These are phyloP conservation scores for Tetramorium parvispinum DNA, from an alignment of 1,140 invertebrate genomes.

Conservation along the genomic window DNA sequence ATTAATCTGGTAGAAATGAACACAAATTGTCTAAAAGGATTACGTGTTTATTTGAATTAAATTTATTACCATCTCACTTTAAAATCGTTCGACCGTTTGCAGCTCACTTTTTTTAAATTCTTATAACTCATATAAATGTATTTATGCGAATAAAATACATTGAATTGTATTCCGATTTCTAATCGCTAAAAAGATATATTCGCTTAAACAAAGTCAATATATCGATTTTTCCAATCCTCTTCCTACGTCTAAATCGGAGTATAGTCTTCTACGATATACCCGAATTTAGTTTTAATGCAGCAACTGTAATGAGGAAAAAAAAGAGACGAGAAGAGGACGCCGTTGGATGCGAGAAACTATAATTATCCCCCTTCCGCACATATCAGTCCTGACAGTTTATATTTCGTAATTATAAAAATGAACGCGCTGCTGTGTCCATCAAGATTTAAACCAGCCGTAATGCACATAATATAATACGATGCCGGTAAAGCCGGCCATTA, in stretches of 20 bases:
- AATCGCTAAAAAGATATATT: neutral
- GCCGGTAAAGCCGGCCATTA: constrained; percentile 40
- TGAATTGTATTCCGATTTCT: neutral
- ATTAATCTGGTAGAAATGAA: too few relatives aligned
- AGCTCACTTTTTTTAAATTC: neutral
- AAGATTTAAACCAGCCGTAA: constrained; percentile 49
- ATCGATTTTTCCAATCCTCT: neutral
- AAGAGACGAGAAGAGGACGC: neutral
- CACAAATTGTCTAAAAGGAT: too few relatives aligned
- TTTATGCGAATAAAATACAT: neutral
- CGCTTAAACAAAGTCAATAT: neutral
- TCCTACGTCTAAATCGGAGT: neutral
- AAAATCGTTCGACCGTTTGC: neutral
- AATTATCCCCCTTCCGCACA: constrained; percentile 51
- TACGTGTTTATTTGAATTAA: neutral
- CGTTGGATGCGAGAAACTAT: constrained; percentile 14
- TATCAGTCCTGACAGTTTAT: constrained; percentile 34
- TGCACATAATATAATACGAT: constrained; percentile 33
- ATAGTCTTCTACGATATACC: neutral
- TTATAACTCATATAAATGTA: neutral
- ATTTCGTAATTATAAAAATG: constrained; percentile 57
- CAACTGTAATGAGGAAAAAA: constrained; percentile 9
- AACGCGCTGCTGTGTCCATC: constrained; percentile 29
- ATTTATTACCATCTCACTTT: neutral
- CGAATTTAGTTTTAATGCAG: neutral